phyloP scores from a whole-genome alignment of 2,888 invertebrate species.

The Alloscopus bannaensis region DNA sequence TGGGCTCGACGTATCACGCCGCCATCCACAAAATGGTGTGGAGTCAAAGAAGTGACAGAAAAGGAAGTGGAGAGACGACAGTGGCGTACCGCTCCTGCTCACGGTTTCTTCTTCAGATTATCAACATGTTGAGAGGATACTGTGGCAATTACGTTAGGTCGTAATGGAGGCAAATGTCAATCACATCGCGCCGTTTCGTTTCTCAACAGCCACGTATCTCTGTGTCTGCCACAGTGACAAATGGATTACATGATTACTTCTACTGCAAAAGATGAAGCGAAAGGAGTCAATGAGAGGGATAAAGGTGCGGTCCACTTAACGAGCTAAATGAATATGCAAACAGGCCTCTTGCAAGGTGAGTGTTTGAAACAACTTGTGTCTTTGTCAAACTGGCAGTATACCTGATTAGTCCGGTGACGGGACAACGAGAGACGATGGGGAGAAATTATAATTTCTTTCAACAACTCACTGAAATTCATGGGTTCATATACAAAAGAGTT shows the following conservation, averaged over 20 bases:
- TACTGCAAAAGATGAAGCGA: conserved; percentile 34
- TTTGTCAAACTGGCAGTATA: no score
- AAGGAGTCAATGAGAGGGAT: no score
- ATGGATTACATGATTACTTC: conserved; percentile 57
- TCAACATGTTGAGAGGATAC: conserved; percentile 40
- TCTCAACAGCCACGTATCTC: conserved; percentile 21
- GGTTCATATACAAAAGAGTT: no score
- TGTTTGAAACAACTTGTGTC: no score
- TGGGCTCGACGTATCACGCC: not conserved
- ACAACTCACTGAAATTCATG: no score
- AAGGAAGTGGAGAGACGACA: conserved; percentile 52
- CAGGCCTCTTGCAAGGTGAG: no score
- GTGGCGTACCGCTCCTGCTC: conserved; percentile 39
- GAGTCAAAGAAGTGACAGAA: no score
- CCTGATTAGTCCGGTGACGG: no score
- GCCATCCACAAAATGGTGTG: conserved; percentile 35
- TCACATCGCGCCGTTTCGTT: conserved; percentile 5
- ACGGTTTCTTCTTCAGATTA: no score
- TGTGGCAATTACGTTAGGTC: conserved; percentile 44
- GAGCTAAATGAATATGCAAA: no score
- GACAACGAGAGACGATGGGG: no score
- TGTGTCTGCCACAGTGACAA: conserved; percentile 49
- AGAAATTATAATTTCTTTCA: no score
- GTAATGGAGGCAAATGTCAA: conserved; percentile 11
- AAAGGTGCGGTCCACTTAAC: conserved; percentile 51